Evolutionary conservation across 2,797 vertebrate genomes (phyloP), one percentile per base, ranked within the genome.

Genomic region (Sphenodon punctatus): DNA sequence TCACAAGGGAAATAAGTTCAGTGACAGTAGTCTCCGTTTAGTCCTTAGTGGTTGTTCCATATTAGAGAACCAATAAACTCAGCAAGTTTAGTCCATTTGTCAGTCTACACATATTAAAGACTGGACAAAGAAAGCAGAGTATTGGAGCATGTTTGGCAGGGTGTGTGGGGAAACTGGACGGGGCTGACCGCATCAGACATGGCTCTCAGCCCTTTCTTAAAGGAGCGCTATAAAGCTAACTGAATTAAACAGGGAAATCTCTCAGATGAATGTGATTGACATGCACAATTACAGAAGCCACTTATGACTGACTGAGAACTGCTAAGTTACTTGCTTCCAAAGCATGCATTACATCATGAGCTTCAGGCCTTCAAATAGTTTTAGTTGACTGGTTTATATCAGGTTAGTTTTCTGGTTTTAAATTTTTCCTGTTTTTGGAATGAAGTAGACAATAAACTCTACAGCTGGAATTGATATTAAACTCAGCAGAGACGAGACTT

Each of bases 11-110:
- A 25, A 14, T n/a, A n/a, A 1, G 30, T 27, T 48, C 59, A 74
- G 43, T n/a, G 82, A 0, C 6, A 67, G 7, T 25, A 27, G 45
- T 41, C 39, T 4, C 41, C 19, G 36, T 16, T 30, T 60, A 66
- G 75, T 78, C 30, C 10, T 59, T 23, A 23, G 22, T 51, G 42
- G 49, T 61, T 10, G 13, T 67, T 53, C 10, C 2, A 4, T 6
- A 4, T 49, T 61, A 63, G 76, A n/a, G n/a, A 74, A 64, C 27
- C 23, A 87, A 19, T 56, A 74, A 77, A 81, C 82, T 2, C 53
- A 23, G 10, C 19, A 71, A 22, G 60, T 71, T 46, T 72, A 58
- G 4, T 0, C 3, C 5, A 22, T 13, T 23, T 22, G 19, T 34
- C 55, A 32, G 30, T 56, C 17, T 32, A 34, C 32, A 34, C 55